These are phyloP conservation scores for Nemurella pictetii DNA, from an alignment of 2,888 invertebrate species.

Conservation along the genomic window DNA sequence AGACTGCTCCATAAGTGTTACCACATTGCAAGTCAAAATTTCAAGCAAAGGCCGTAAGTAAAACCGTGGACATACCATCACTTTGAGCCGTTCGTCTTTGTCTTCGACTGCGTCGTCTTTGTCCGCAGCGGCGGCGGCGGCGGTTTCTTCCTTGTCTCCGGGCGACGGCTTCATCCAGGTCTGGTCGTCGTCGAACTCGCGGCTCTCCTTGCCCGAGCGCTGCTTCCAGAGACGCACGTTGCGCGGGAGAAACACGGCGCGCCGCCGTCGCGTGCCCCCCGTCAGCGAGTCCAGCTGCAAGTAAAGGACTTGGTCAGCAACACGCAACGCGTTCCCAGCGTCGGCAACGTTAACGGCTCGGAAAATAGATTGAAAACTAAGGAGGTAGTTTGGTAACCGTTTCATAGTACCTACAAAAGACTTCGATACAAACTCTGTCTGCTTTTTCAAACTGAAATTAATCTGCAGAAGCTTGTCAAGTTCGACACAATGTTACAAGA, in stretches of 20 bases:
- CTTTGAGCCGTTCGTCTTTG: neutral
- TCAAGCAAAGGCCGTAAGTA: no score
- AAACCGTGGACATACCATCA: neutral
- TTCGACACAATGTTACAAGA: no score
- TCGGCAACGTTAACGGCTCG: no score
- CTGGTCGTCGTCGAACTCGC: neutral
- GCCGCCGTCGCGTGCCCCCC: slow-evolving; percentile 43
- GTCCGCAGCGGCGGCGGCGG: neutral
- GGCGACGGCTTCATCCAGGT: neutral
- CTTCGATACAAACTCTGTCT: no score
- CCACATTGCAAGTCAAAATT: no score
- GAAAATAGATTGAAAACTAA: no score
- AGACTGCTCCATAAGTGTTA: no score
- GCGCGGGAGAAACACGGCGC: slow-evolving; percentile 67
- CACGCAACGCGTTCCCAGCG: no score
- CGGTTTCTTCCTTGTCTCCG: slow-evolving; percentile 27
- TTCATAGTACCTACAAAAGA: no score
- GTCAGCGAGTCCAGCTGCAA: slow-evolving; percentile 7
- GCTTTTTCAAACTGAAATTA: no score
- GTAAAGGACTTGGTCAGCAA: neutral
- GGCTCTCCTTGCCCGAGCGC: slow-evolving; percentile 41
- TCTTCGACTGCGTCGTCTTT: neutral
- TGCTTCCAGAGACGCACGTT: slow-evolving; percentile 58
- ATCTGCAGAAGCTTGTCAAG: no score
- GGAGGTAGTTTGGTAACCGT: no score